Conservation (phyloP, 2,888 invertebrate species). For the Selenia dentaria region DNA sequence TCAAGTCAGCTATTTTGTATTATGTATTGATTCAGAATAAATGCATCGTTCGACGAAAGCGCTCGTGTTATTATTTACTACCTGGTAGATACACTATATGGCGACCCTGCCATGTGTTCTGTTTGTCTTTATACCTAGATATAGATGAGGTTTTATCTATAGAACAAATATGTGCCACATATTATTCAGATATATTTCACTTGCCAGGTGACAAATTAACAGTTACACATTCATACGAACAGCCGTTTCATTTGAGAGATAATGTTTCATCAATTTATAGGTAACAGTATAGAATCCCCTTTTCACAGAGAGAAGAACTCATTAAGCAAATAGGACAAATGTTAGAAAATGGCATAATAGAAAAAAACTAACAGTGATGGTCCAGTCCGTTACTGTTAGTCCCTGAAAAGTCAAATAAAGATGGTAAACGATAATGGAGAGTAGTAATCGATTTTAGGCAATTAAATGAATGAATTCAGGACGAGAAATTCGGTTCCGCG, state of each 20-base stretch:
- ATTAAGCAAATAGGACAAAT: conserved; percentile 25
- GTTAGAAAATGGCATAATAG: conserved; percentile 28
- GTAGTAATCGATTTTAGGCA: conserved; percentile 31
- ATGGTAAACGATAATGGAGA: conserved; percentile 29
- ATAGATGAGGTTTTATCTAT: no score
- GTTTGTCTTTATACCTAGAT: no score
- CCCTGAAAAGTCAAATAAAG: conserved; percentile 24
- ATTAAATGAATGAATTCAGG: conserved; percentile 23
- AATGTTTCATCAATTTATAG: conserved; percentile 13
- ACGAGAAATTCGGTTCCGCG: conserved; percentile 31
- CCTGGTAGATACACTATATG: no score
- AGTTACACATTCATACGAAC: conserved; percentile 22
- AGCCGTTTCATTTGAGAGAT: conserved; percentile 27
- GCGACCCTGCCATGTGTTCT: no score
- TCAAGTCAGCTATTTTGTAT: no score
- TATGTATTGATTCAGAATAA: no score
- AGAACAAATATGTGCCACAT: conserved; percentile 26
- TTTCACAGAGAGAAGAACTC: conserved; percentile 25
- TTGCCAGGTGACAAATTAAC: conserved; percentile 27
- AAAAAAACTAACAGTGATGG: conserved; percentile 25
- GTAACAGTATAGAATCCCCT: conserved; percentile 32
- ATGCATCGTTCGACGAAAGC: no score
- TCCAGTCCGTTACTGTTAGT: conserved; percentile 32
- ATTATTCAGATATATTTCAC: conserved; percentile 32
- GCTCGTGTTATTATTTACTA: no score